Percentiles rank a stretch among this genome's conserved stretches.
Evolutionary conservation across 2,888 invertebrate species (phyloP).

Genomic region (Morinoia aosen): DNA sequence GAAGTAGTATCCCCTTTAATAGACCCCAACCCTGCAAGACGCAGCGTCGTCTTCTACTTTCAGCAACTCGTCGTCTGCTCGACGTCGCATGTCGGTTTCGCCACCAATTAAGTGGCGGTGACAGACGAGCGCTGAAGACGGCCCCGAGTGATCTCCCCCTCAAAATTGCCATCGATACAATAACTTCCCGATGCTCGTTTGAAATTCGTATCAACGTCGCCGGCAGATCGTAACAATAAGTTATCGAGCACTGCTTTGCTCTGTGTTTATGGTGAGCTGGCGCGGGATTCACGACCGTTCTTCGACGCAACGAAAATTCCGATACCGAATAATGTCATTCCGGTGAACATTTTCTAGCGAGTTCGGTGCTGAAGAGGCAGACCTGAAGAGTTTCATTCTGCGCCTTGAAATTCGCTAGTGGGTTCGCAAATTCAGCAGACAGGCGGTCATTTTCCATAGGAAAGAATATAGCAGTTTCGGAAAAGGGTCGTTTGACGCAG

Average conservation of each 20-base stretch:
- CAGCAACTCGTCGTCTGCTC: background rate
- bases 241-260: conserved; percentile 26
- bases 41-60: background rate
- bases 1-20: no score
- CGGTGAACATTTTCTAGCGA: background rate
- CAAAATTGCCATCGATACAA: conserved; percentile 4
- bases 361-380: background rate
- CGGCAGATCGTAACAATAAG: conserved; percentile 18
- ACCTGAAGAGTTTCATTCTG: background rate
- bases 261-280: background rate
- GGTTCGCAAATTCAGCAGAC: background rate
- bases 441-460: background rate
- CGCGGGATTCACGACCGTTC: background rate
- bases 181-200: conserved; percentile 38
- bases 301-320: background rate
- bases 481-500: no score
- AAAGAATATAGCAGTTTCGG: background rate
- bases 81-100: background rate
- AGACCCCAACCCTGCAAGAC: background rate
- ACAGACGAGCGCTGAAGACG: background rate
- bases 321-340: background rate
- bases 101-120: background rate
- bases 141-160: background rate
- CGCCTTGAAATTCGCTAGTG: background rate
- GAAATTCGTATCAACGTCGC: conserved; percentile 39